These are phyloP conservation scores for Eidolon dupreanum DNA, from an alignment of 2,797 vertebrate species.

Conservation along the genomic window DNA sequence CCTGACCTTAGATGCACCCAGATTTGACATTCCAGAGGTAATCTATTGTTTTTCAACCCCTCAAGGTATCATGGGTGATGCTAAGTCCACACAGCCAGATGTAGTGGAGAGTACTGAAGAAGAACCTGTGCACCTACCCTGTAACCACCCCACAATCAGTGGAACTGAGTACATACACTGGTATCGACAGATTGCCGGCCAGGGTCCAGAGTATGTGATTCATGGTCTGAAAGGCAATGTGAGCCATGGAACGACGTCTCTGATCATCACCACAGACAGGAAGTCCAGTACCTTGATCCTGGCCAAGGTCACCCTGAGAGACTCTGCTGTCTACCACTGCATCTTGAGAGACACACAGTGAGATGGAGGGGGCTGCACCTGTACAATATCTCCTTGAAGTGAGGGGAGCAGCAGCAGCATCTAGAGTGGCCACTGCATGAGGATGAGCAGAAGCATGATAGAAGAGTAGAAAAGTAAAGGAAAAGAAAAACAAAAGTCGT, in stretches of 20 bases:
- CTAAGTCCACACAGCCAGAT: slow-evolving; percentile 57
- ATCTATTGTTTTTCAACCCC: background rate
- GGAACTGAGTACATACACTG: background rate
- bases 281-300: too few relatives aligned
- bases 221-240: background rate
- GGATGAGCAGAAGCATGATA: too few relatives aligned
- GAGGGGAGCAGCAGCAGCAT: too few relatives aligned
- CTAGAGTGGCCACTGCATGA: too few relatives aligned
- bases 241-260: background rate
- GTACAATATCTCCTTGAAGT: too few relatives aligned
- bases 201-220: slow-evolving; percentile 29
- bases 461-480: too few relatives aligned
- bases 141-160: slow-evolving; percentile 33
- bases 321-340: too few relatives aligned
- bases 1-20: background rate
- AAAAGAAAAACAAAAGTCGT: too few relatives aligned
- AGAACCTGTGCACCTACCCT: slow-evolving; percentile 10
- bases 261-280: slow-evolving; percentile 38
- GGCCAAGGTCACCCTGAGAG: too few relatives aligned
- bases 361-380: too few relatives aligned
- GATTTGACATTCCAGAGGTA: background rate
- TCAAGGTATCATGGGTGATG: slow-evolving; percentile 39
- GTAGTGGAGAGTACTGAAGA: background rate
- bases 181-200: slow-evolving; percentile 51
- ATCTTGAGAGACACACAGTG: too few relatives aligned